Conservation (phyloP, 2,797 vertebrate species). For the Phalanger gymnotis region DNA sequence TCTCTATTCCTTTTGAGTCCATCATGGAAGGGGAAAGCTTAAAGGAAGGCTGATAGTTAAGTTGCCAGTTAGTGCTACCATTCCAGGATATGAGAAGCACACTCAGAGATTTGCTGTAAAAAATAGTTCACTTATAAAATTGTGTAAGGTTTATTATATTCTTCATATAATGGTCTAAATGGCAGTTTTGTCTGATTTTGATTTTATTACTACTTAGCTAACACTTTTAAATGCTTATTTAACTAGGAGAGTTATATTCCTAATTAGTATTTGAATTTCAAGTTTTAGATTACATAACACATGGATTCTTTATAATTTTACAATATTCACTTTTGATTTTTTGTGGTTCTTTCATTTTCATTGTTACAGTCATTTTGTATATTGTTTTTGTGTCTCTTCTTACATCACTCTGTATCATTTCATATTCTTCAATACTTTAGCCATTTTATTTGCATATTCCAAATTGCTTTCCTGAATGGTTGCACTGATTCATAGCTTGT, state of each 20-base stretch:
- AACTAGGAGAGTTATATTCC: neutral
- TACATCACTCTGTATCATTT: neutral
- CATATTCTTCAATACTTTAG: neutral
- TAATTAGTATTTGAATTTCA: neutral
- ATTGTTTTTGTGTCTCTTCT: neutral
- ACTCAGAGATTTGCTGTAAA: neutral
- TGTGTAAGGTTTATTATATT: neutral
- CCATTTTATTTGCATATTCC: neutral
- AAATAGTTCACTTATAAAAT: neutral
- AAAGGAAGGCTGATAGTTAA: neutral
- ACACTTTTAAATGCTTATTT: neutral
- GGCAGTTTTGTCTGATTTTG: neutral
- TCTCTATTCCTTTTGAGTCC: neutral
- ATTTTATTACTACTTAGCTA: neutral
- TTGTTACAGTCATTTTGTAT: no score
- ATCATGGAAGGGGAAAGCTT: neutral
- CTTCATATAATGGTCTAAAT: neutral
- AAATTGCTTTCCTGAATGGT: neutral
- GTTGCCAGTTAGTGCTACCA: neutral
- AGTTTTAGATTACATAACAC: neutral
- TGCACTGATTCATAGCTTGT: neutral
- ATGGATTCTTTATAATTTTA: neutral
- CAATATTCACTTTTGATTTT: no score
- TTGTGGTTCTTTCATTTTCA: no score
- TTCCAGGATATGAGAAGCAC: neutral